Conservation (phyloP, 1,140 invertebrate genomes). For the Drosophila punjabiensis region DNA sequence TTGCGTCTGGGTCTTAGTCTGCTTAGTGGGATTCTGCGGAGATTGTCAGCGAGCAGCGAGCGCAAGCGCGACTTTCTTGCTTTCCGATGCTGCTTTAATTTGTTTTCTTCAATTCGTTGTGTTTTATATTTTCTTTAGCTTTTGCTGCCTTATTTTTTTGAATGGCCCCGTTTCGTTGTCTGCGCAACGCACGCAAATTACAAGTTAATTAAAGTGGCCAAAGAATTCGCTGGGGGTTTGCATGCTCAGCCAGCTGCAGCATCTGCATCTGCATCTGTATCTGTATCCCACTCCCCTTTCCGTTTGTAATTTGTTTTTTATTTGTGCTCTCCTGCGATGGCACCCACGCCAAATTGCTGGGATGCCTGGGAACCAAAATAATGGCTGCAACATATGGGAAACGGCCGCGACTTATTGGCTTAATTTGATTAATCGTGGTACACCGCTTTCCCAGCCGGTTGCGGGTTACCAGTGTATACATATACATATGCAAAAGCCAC, state of each 20-base stretch:
- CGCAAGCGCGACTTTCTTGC: constrained; percentile 63
- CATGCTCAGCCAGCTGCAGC: constrained; percentile 35
- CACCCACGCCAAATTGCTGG: constrained; percentile 47
- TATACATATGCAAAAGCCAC: constrained; percentile 60
- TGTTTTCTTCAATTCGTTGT: constrained; percentile 45
- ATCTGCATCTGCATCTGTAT: constrained; percentile 29
- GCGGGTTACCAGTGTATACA: constrained; percentile 6
- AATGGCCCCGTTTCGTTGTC: constrained; percentile 64
- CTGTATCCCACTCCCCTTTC: constrained; percentile 16
- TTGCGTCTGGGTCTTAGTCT: constrained; percentile 46
- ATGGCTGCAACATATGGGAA: constrained; percentile 59
- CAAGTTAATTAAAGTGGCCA: constrained; percentile 70
- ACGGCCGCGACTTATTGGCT: constrained; percentile 64
- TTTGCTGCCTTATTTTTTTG: constrained; percentile 30
- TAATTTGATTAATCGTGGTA: constrained; percentile 72
- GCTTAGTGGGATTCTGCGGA: constrained; percentile 46
- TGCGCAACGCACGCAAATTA: constrained; percentile 77
- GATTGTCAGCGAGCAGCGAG: constrained; percentile 59
- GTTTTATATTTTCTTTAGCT: constrained; percentile 27
- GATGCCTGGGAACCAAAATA: constrained; percentile 66
- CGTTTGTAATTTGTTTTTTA: constrained; percentile 33
- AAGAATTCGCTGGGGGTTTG: constrained; percentile 67
- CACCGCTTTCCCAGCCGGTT: constrained; percentile 52
- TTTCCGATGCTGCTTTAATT: constrained; percentile 58
- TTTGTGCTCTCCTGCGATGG: constrained; percentile 47